phyloP scores from a whole-genome alignment of 2,797 vertebrate genomes.

The Sebastes variabilis region DNA sequence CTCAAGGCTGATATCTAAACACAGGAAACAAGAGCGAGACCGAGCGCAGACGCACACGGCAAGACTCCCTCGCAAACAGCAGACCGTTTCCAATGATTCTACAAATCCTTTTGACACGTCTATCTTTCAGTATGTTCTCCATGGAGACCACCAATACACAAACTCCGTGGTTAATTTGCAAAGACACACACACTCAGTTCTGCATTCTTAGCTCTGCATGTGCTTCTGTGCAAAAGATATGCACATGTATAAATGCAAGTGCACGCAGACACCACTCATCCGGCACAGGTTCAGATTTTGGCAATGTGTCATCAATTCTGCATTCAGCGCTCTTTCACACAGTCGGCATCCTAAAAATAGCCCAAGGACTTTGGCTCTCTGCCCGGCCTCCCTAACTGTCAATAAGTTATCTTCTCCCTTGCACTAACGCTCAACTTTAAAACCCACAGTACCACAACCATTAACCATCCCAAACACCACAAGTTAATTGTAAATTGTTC shows the following conservation, averaged over 20 bases:
- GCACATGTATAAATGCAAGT: constrained; percentile 31
- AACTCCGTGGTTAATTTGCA: background rate
- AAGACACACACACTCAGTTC: background rate
- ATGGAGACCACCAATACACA: constrained; percentile 7
- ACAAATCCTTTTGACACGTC: constrained; percentile 32
- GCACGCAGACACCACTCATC: constrained; percentile 54
- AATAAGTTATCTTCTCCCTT: constrained; percentile 70
- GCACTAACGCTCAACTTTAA: constrained; percentile 41
- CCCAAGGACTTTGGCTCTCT: constrained; percentile 76
- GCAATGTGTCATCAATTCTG: constrained; percentile 72
- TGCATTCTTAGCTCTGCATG: background rate
- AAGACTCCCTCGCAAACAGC: constrained; percentile 13
- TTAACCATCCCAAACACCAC: constrained; percentile 20
- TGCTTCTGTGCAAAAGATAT: constrained; percentile 18
- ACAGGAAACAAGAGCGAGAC: constrained; percentile 58
- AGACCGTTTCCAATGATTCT: constrained; percentile 18
- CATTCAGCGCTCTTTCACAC: constrained; percentile 79
- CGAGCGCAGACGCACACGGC: constrained; percentile 9
- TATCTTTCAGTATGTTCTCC: background rate
- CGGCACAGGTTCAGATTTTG: constrained; percentile 73
- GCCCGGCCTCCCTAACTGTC: constrained; percentile 78
- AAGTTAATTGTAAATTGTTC: constrained; percentile 31
- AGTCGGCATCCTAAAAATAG: constrained; percentile 84
- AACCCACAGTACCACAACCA: constrained; percentile 41
- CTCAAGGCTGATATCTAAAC: constrained; percentile 70